A percentile compares a stretch with the other conserved stretches of the same genome.
These are phyloP conservation scores for Nanorana parkeri DNA, from an alignment of 2,113 vertebrate species.

Conservation along the genomic window DNA sequence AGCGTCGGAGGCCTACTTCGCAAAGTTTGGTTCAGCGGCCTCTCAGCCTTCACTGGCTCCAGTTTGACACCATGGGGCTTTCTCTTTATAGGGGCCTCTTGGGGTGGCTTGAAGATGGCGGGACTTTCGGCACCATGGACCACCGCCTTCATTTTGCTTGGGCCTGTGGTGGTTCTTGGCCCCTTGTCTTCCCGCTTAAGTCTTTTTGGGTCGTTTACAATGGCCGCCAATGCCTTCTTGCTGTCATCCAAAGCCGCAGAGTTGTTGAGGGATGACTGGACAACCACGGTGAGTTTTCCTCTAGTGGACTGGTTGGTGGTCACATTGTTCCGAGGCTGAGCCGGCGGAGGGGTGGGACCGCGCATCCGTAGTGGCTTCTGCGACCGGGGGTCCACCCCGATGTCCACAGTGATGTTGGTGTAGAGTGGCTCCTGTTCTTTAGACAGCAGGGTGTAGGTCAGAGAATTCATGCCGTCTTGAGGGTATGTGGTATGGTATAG, in stretches of 20 bases:
- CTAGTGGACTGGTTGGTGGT: conserved; percentile 64
- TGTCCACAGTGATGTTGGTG: conserved; percentile 91
- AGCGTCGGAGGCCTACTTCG: rapidly evolving
- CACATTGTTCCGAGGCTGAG: neutral
- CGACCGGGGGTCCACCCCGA: conserved; percentile 79
- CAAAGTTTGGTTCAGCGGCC: neutral
- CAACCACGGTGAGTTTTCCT: conserved; percentile 68
- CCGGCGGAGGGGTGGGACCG: conserved; percentile 32
- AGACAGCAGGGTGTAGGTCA: conserved; percentile 84
- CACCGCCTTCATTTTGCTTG: too few species aligned
- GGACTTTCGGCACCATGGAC: too few species aligned
- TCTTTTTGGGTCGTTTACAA: neutral
- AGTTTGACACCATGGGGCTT: neutral
- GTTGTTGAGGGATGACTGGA: conserved; percentile 10
- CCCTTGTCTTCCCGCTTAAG: neutral
- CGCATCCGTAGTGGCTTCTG: conserved; percentile 29
- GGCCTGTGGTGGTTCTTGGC: rapidly evolving
- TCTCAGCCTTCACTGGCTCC: neutral
- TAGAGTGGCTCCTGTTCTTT: conserved; percentile 86
- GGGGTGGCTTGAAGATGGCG: too few species aligned
- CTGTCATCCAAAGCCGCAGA: neutral
- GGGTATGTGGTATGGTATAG: too few species aligned
- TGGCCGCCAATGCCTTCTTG: neutral
- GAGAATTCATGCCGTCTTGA: conserved; percentile 90
- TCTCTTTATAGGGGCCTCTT: neutral